Base-by-base conservation (phyloP, 1,140 invertebrate species). In the Vanessa atalanta region DNA sequence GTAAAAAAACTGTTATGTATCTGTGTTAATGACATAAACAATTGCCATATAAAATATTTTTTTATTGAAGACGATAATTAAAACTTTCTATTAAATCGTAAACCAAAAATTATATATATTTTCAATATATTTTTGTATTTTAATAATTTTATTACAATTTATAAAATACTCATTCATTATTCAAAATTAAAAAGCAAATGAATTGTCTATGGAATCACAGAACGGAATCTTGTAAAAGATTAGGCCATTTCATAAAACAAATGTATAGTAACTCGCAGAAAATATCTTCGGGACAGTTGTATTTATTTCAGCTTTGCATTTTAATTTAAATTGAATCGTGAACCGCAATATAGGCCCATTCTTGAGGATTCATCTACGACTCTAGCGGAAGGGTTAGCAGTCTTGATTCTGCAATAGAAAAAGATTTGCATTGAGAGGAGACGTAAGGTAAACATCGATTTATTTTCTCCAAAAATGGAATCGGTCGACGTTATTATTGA, bases 181-280 rank as follows among this genome's bases (percentile, higher is more conserved):
- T 90, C 81, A 78, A 91, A 91, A 88, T 91, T 88, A 91, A 91
- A 90, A 93, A 86, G 87, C 81, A 81, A 76, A 75, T 73, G 79
- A 83, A 73, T 91, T 93, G 92, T 93, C 90, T 93, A 93, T 93
- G 92, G 90, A 88, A 91, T 86, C 88, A 92, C 90, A 93, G 92
- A 93, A 92, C 90, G 88, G 91, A 93, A 93, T 93, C 92, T 93
- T 93, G 90, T 91, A 93, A 93, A 89, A 93, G 91, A 93, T 90
- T 93, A 93, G 91, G 92, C 91, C 92, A 93, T 93, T 92, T 93
- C 91, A 93, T 93, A 92, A 93, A 93, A 93, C 92, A 93, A 93
- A 93, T 93, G 91, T 93, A 92, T 93, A 93, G 91, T 93, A 91
- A 92, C 91, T 93, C 89, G 90, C 91, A 93, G 91, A 92, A 93